Evolutionary conservation across 2,113 vertebrate genomes (phyloP).

Genomic region (Leptobrachium ailaonicum): DNA sequence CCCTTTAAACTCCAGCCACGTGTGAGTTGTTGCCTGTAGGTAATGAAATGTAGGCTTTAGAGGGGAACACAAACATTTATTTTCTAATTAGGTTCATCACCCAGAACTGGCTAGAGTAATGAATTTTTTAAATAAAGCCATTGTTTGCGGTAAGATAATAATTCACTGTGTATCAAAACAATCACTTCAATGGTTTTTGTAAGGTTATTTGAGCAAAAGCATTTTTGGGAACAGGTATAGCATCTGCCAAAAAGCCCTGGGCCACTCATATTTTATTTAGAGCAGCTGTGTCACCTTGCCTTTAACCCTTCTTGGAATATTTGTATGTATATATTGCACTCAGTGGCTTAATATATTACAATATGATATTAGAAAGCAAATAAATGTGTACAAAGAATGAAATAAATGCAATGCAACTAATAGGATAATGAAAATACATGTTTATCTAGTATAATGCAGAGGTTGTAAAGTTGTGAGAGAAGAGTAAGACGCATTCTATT

Average conservation of each 20-base stretch:
- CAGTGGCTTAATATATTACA: neutral
- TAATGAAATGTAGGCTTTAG: constrained; percentile 17
- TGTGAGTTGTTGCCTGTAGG: neutral
- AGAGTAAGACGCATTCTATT: too few species aligned
- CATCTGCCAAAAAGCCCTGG: constrained; percentile 37
- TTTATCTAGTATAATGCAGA: too few species aligned
- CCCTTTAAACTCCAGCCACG: neutral
- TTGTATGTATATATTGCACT: neutral
- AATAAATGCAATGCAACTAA: too few species aligned
- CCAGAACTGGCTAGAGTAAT: constrained; percentile 13
- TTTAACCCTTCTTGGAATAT: constrained; percentile 1
- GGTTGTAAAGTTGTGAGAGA: too few species aligned
- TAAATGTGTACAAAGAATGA: too few species aligned
- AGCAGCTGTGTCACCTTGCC: constrained; percentile 40
- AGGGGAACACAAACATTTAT: constrained; percentile 11
- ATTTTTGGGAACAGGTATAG: constrained; percentile 20
- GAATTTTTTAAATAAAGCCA: constrained; percentile 10
- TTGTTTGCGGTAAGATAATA: constrained; percentile 24
- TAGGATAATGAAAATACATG: too few species aligned
- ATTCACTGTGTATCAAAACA: constrained; percentile 28
- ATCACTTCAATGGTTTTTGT: constrained; percentile 30
- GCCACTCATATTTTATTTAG: constrained; percentile 47
- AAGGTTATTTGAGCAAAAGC: constrained; percentile 25
- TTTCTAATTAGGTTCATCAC: constrained; percentile 20
- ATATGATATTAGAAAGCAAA: neutral